Percentiles rank a stretch among this genome's conserved stretches.
phyloP scores from a whole-genome alignment of 1,140 invertebrate species.

The Archivesica marissinica region DNA sequence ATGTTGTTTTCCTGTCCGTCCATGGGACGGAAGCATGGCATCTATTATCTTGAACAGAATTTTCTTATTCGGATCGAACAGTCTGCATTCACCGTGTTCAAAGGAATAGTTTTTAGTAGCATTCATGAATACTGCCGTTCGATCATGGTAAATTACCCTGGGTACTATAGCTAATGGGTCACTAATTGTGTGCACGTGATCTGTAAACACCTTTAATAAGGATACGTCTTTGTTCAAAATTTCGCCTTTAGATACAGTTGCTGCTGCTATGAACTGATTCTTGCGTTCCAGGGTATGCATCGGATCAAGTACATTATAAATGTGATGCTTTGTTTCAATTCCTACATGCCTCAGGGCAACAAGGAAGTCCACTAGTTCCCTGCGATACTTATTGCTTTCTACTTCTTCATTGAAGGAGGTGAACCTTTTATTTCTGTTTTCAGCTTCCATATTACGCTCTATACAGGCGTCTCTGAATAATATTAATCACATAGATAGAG shows the following conservation, averaged over 20 bases:
- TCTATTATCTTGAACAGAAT: constrained; percentile 3
- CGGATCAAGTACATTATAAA: constrained; percentile 20
- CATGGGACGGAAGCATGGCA: neutral
- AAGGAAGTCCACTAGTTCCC: neutral
- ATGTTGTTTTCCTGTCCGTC: neutral
- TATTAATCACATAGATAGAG: no score
- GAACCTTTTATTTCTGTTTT: no score
- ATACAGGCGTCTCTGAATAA: no score
- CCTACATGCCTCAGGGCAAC: neutral
- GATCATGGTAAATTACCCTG: constrained; percentile 1
- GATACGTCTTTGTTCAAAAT: neutral
- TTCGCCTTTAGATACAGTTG: constrained; percentile 1
- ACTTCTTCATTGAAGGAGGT: no score
- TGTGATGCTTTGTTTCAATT: neutral
- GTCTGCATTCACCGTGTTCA: constrained; percentile 29
- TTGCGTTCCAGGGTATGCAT: neutral
- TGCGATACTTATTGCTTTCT: no score
- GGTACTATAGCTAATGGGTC: neutral
- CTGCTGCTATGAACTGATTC: neutral
- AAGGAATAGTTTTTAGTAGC: neutral
- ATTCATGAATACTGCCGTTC: neutral
- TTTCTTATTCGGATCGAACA: constrained; percentile 15
- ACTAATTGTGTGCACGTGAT: neutral
- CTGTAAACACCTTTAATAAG: neutral
- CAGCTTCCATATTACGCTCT: no score